These are phyloP conservation scores for Trematocara unimaculatum DNA, from an alignment of 2,113 vertebrate genomes.

Conservation along the genomic window DNA sequence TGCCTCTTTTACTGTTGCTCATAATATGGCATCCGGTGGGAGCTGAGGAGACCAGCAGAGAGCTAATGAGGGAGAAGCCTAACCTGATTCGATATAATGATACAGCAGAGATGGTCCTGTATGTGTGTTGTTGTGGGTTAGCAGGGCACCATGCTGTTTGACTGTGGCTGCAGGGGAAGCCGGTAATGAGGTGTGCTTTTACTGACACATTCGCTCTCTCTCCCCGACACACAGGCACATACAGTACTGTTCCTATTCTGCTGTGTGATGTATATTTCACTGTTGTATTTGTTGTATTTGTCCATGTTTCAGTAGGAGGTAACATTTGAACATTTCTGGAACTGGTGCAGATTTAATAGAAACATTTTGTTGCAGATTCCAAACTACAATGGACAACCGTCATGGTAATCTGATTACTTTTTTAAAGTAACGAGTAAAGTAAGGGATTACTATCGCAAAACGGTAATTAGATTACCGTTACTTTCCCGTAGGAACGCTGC, in stretches of 20 bases:
- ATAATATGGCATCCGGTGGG: background rate
- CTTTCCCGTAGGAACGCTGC: no score
- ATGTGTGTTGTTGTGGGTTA: slow-evolving; percentile 1
- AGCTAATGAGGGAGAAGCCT: slow-evolving; percentile 37
- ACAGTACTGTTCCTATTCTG: background rate
- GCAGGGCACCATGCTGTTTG: slow-evolving; percentile 18
- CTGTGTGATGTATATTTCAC: slow-evolving; percentile 38
- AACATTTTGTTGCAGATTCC: background rate
- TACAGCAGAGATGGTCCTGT: background rate
- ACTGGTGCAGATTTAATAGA: background rate
- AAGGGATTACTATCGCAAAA: no score
- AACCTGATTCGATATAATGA: slow-evolving; percentile 24
- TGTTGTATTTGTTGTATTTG: background rate
- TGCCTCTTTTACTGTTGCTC: background rate
- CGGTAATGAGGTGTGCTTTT: slow-evolving; percentile 34
- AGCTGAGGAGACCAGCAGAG: background rate
- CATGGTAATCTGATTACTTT: no score
- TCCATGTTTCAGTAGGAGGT: background rate
- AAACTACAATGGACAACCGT: background rate
- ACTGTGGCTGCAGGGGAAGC: slow-evolving; percentile 19
- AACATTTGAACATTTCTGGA: background rate
- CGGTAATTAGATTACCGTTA: no score
- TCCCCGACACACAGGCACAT: background rate
- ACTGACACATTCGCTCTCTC: background rate
- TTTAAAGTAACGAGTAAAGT: no score